Evolutionary conservation across 1,140 invertebrate species (phyloP), one percentile per base, ranked within the genome.

Genomic region (Cylas formicarius): DNA sequence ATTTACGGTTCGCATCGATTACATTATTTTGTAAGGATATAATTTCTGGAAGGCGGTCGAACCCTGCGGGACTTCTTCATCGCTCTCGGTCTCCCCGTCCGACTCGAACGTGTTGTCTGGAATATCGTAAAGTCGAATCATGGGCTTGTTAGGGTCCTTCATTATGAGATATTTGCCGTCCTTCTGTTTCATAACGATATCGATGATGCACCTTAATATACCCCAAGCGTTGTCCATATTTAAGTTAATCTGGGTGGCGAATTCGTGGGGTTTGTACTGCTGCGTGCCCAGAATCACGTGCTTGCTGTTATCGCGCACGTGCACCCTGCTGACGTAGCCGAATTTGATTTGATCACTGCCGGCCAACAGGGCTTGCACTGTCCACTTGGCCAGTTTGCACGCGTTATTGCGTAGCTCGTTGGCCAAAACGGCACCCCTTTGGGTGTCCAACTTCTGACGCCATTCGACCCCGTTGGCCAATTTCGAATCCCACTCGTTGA

Each of bases 141-240:
- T 82, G 2, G 90, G 89, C 81, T 98, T 97, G 67, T 96, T 97
- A 1, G 96, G 97, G 72, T 99, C 96, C 68, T 99, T 98, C 88
- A 99, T 92, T 47, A 99, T 93, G 39, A 99, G 74, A 67, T 97
- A 99, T 68, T 86, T 87, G 55, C 97, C 97, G 66, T 97, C 91
- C 56, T 93, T 90, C 58, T 98, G 87, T 65, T 95, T 95, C 87
- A 97, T 92, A 53, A 93, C 94, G 44, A 95, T 86, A 63, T 99
- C 95, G 60, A 99, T 88, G 52, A 99, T 95, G 64, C 93, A 98
- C 4, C 95, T 77, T n/a, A 99, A 69, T 37, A 99, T 90, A 47
- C 95, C 97, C 96, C 96, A 99, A 2, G 89, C 93, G 68, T 99
- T 99, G 63, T 99, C 97, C 92, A 99, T 95, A 62, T 95, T 98